Percentiles rank a stretch among this genome's conserved stretches.
Evolutionary conservation across 2,888 invertebrate species (phyloP).

Genomic region (Habroteleia sp.): DNA sequence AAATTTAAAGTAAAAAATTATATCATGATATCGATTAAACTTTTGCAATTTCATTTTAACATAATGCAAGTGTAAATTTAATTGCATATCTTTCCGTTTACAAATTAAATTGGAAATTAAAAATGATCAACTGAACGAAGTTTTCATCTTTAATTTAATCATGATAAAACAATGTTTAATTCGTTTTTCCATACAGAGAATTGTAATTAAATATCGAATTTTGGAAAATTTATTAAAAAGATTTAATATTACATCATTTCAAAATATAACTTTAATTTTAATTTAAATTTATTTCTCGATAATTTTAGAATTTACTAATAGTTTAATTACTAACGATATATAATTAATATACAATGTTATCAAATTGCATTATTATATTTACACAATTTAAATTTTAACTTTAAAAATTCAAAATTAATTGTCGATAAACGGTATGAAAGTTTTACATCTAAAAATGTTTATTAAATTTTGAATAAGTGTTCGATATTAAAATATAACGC

Average conservation of each 20-base stretch:
- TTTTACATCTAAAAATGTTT: too few relatives aligned
- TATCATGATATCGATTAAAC: background rate
- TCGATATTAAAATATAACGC: too few relatives aligned
- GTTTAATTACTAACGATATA: too few relatives aligned
- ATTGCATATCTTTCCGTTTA: conserved; percentile 3
- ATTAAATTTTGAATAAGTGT: too few relatives aligned
- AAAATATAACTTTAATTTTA: too few relatives aligned
- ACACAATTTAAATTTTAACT: too few relatives aligned
- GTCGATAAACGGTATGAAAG: too few relatives aligned
- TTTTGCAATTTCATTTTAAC: conserved; percentile 7
- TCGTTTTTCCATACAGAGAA: background rate
- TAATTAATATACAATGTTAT: too few relatives aligned
- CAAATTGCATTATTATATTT: too few relatives aligned
- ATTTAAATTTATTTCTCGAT: too few relatives aligned
- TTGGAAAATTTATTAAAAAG: conserved; percentile 14
- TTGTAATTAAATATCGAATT: conserved; percentile 9
- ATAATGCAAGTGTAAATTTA: conserved; percentile 1
- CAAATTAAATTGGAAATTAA: conserved; percentile 18
- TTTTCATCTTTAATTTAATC: conserved; percentile 4
- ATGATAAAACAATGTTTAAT: background rate
- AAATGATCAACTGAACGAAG: conserved; percentile 11
- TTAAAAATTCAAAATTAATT: too few relatives aligned
- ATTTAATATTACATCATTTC: conserved; percentile 8
- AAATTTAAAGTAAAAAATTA: conserved; percentile 1
- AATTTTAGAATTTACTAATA: too few relatives aligned